Evolutionary conservation across 2,797 vertebrate genomes (phyloP), one percentile per base, ranked within the genome.

Genomic region (Sebastes taczanowskii): DNA sequence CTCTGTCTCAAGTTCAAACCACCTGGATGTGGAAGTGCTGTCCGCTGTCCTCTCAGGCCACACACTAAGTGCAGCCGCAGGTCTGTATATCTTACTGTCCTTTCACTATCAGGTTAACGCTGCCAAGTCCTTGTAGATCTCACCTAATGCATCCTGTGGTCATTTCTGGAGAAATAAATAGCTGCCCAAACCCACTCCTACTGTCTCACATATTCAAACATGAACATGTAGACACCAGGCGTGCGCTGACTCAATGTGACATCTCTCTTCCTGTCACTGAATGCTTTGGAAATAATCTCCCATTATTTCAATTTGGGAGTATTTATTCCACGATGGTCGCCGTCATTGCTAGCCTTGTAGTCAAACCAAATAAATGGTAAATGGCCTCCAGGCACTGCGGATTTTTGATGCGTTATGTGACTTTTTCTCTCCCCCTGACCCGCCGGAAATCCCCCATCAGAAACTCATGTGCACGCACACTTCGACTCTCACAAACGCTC

Each of bases 61-160:
- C 89, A 74, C 38, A 55, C 87, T 87, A 87, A 89, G 81, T 89
- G 88, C 74, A 86, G 64, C 81, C 86, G 73, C 80, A 67, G 34
- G 83, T 85, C 87, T 72, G 77, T 77, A 72, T 71, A 70, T 91
- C 90, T 82, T 73, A 35, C 69, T 84, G 85, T 85, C 60, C 10
- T 87, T 86, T 79, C 80, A 80, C 90, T 94, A 94, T 94, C 94
- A 84, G 87, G 89, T 94, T 92, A 87, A 88, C 75, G 74, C 83
- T 75, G 73, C 77, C 79, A 78, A 71, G 59, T 91, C 85, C 92
- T 87, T 80, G 91, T 88, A 91, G 84, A 91, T 90, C 90, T 93
- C 86, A 79, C 92, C 89, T 95, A 96, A 95, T 95, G 94, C 89
- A 93, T 90, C 89, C 81, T 94, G 93, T 93, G 95, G 95, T 95